These are phyloP conservation scores for Python bivittatus DNA, from an alignment of 2,113 vertebrate species.

Conservation along the genomic window DNA sequence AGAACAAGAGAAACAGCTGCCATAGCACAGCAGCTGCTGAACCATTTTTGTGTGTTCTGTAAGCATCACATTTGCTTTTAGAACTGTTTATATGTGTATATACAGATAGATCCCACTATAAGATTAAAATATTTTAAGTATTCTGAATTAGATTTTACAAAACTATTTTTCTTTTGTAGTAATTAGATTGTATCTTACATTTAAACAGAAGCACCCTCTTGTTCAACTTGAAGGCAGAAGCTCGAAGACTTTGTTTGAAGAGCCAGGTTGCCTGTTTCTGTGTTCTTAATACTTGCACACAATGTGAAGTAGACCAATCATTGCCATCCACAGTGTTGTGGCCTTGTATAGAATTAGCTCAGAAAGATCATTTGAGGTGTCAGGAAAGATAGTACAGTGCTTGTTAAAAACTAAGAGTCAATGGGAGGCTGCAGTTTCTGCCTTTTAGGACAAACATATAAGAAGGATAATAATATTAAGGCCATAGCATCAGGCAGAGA, in stretches of 20 bases:
- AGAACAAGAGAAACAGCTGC: conserved; percentile 36
- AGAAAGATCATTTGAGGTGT: background rate
- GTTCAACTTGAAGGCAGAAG: background rate
- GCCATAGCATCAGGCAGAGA: background rate
- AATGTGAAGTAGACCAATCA: background rate
- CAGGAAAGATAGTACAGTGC: background rate
- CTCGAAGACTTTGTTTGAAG: background rate
- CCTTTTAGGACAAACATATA: background rate
- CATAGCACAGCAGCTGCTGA: conserved; percentile 30
- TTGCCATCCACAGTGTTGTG: background rate
- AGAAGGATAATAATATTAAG: background rate
- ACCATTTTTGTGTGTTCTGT: conserved; percentile 12
- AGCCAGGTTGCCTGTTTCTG: background rate
- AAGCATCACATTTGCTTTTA: conserved; percentile 15
- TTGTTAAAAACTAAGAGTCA: background rate
- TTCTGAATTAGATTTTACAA: background rate
- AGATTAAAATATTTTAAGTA: background rate
- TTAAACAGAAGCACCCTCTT: background rate
- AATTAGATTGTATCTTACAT: background rate
- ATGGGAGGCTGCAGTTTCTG: background rate
- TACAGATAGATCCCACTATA: background rate
- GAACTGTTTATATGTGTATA: background rate
- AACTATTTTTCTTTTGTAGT: background rate
- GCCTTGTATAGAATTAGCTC: background rate
- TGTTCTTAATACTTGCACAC: background rate